These are phyloP conservation scores for Pteria penguin DNA, from an alignment of 2,888 invertebrate species.

Conservation along the genomic window DNA sequence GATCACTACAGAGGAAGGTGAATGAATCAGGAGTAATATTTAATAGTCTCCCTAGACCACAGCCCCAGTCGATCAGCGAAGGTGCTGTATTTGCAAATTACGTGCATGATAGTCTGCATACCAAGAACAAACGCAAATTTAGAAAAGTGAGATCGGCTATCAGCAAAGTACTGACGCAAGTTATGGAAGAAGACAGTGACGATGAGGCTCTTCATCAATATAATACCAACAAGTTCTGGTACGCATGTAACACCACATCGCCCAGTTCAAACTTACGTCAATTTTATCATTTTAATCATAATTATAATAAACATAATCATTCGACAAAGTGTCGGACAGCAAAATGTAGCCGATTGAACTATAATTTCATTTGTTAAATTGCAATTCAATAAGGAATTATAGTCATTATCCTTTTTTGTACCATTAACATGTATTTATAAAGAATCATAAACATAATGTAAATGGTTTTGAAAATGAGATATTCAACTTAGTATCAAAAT, in stretches of 20 bases:
- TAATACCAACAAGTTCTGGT: neutral
- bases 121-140: conserved; percentile 40
- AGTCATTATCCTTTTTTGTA: too few species aligned
- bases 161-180: conserved; percentile 37
- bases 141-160: conserved; percentile 37
- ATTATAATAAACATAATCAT: too few species aligned
- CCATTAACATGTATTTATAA: too few species aligned
- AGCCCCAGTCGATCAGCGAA: conserved; percentile 37
- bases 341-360: too few species aligned
- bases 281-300: too few species aligned
- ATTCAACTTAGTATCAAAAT: neutral
- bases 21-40: conserved; percentile 30
- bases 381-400: too few species aligned
- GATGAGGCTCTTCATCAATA: conserved; percentile 16
- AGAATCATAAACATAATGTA: too few species aligned
- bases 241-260: neutral
- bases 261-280: neutral
- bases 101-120: conserved; percentile 45
- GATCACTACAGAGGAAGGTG: conserved; percentile 38
- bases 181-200: conserved; percentile 49
- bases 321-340: too few species aligned
- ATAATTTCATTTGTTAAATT: too few species aligned
- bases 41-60: conserved; percentile 22
- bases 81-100: conserved; percentile 42
- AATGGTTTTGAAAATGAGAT: too few species aligned